Conservation (phyloP, 2,113 vertebrate species). For the Tychaedon coryphoeus region DNA sequence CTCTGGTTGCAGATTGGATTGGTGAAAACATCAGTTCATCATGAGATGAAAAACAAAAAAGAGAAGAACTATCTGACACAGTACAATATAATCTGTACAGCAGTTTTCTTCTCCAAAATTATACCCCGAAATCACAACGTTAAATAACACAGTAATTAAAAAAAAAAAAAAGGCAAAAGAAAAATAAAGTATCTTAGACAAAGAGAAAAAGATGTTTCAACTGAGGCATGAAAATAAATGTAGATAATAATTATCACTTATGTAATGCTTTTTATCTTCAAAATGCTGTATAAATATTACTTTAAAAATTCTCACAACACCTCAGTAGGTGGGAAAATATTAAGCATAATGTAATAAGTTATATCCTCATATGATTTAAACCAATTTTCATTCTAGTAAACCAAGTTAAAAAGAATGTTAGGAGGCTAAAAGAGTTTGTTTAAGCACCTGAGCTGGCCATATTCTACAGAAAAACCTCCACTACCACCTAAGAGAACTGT, state of each 20-base stretch:
- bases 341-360: not conserved
- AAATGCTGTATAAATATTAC: slow-evolving; percentile 62
- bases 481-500: not conserved
- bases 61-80: not conserved
- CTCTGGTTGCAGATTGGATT: slow-evolving; percentile 7
- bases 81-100: slow-evolving; percentile 5
- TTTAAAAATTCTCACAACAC: slow-evolving; percentile 20
- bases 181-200: slow-evolving; percentile 16
- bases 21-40: slow-evolving; percentile 19
- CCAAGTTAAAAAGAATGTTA: not conserved
- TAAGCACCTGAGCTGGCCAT: not conserved
- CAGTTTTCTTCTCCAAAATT: not conserved
- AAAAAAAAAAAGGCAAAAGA: not conserved
- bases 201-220: slow-evolving; percentile 52
- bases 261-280: slow-evolving; percentile 18
- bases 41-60: not conserved
- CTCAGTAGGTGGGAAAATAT: slow-evolving; percentile 28
- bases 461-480: not conserved
- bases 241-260: slow-evolving; percentile 58
- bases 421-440: not conserved
- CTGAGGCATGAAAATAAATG: slow-evolving; percentile 57
- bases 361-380: not conserved
- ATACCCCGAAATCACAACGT: not conserved
- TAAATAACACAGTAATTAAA: slow-evolving; percentile 22
- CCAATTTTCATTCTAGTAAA: not conserved